These are phyloP conservation scores for Micropterix aruncella DNA, from an alignment of 2,888 invertebrate genomes.

Conservation along the genomic window DNA sequence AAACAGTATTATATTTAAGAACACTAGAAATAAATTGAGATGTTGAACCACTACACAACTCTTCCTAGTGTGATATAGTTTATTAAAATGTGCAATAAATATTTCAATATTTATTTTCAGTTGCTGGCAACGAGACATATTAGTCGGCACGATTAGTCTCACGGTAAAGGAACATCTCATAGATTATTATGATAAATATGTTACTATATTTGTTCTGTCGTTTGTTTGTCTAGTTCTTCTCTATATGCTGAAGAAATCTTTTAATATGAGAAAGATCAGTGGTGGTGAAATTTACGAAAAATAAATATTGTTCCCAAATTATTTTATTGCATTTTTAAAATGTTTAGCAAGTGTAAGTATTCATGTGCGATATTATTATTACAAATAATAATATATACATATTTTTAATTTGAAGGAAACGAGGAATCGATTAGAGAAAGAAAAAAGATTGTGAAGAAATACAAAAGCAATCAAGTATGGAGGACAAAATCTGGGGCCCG, in stretches of 20 bases:
- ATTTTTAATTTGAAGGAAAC: too few species aligned
- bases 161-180: conserved; percentile 32
- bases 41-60: neutral
- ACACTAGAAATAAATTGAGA: conserved; percentile 1
- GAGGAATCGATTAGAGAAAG: too few species aligned
- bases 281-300: too few species aligned
- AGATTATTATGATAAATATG: conserved; percentile 28
- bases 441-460: too few species aligned
- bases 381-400: too few species aligned
- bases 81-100: conserved; percentile 1
- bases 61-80: neutral
- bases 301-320: too few species aligned
- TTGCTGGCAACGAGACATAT: conserved; percentile 47
- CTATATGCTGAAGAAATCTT: conserved; percentile 7
- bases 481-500: too few species aligned
- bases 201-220: conserved; percentile 18
- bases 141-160: conserved; percentile 46
- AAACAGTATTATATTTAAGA: too few species aligned
- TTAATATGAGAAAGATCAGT: conserved; percentile 3
- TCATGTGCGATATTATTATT: too few species aligned
- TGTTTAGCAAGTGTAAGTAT: too few species aligned
- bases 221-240: conserved; percentile 25
- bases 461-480: too few species aligned
- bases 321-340: too few species aligned
- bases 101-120: conserved; percentile 23